Base-by-base conservation (phyloP, 2,888 invertebrate species). In the Rosalia funebris region DNA sequence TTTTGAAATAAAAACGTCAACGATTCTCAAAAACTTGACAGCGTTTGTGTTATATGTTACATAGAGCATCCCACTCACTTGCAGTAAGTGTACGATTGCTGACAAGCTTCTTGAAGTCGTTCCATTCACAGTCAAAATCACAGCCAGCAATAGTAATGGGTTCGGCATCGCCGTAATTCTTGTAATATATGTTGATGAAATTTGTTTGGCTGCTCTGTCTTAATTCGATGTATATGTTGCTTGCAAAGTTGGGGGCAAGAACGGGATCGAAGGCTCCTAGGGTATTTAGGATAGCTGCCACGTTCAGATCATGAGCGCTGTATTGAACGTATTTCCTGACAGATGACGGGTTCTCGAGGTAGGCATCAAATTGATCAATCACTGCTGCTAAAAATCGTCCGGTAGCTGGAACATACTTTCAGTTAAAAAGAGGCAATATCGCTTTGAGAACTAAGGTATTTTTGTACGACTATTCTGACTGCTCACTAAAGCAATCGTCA, bases 391-490 rank as follows among this genome's bases (percentile, higher is more conserved):
- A 15, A 2, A 59, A 15, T 0, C 46, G 7, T 10, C 88, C 88
- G 0, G 80, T 74, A 73, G 84, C 84, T 1, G 16, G 5, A 53
- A 57, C 11, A 48, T 48, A 12, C n/a, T n/a, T n/a, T n/a, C n/a
- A n/a, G n/a, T n/a, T n/a, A n/a, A n/a, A n/a, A n/a, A n/a, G n/a
- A n/a, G n/a, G n/a, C n/a, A n/a, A n/a, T n/a, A n/a, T n/a, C n/a
- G n/a, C n/a, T n/a, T n/a, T n/a, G n/a, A n/a, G n/a, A n/a, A n/a
- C n/a, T n/a, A n/a, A n/a, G n/a, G n/a, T n/a, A n/a, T n/a, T n/a
- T n/a, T n/a, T n/a, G n/a, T n/a, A n/a, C n/a, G n/a, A n/a, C n/a
- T n/a, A n/a, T n/a, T n/a, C n/a, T n/a, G n/a, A n/a, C n/a, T n/a
- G n/a, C n/a, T n/a, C n/a, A n/a, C n/a, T n/a, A n/a, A n/a, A n/a